Conservation (phyloP, 2,113 vertebrate genomes). For the Crypturellus undulatus region DNA sequence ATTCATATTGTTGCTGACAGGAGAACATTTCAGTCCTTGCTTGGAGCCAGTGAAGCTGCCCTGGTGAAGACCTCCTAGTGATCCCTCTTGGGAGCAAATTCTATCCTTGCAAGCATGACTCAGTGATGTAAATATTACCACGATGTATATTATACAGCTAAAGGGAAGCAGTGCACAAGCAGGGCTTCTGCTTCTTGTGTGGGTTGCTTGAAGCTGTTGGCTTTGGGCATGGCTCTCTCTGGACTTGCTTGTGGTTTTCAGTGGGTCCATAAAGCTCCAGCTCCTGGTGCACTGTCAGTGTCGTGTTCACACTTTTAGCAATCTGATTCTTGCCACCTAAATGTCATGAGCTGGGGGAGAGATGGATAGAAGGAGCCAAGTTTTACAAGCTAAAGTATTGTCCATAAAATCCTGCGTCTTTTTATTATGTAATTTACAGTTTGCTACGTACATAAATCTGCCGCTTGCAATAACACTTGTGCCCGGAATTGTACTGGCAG, state of each 20-base stretch:
- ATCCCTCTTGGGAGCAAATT: neutral
- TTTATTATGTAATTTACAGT: constrained; percentile 19
- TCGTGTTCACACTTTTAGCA: neutral
- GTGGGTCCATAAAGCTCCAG: neutral
- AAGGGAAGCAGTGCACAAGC: neutral
- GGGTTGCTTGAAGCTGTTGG: neutral
- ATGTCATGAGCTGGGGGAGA: neutral
- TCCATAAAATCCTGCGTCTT: neutral
- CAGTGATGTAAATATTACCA: neutral
- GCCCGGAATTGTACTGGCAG: neutral
- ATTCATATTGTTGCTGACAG: neutral
- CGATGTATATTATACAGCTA: neutral
- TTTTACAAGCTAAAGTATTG: neutral
- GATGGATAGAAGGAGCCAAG: neutral
- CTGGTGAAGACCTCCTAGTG: neutral
- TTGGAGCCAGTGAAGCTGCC: neutral
- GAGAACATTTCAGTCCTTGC: neutral
- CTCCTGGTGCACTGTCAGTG: neutral
- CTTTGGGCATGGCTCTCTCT: neutral
- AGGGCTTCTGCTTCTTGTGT: neutral
- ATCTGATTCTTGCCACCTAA: neutral
- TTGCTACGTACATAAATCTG: neutral
- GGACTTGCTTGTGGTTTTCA: neutral
- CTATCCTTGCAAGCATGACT: too few relatives aligned
- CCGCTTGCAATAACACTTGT: neutral